Percentiles rank a stretch among this genome's conserved stretches.
phyloP scores from a whole-genome alignment of 2,113 vertebrate species.

The Rhinolophus sinicus region DNA sequence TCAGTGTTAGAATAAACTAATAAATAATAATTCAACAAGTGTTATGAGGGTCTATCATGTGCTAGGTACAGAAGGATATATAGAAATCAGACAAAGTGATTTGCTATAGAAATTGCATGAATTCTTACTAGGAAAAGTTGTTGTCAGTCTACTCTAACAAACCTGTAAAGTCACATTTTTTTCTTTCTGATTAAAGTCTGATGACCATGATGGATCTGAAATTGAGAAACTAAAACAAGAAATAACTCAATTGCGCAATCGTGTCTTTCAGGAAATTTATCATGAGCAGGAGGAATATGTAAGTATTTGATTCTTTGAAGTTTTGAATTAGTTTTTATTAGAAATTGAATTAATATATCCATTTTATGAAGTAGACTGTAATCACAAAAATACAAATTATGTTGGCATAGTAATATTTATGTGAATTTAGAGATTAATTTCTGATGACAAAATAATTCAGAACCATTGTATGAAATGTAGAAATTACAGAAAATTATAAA shows the following conservation, averaged over 20 bases:
- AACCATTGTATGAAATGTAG: neutral
- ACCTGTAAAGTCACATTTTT: neutral
- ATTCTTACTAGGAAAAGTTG: conserved; percentile 35
- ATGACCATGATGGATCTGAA: conserved; percentile 85
- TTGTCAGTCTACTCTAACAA: conserved; percentile 54
- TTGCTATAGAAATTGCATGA: neutral
- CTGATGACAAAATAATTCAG: conserved; percentile 44
- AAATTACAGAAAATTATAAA: conserved; percentile 23
- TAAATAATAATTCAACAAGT: conserved; percentile 1
- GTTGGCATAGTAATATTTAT: conserved; percentile 20
- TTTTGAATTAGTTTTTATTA: conserved; percentile 48
- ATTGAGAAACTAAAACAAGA: conserved; percentile 87
- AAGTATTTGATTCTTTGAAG: conserved; percentile 75
- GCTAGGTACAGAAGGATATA: neutral
- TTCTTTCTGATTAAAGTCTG: conserved; percentile 79
- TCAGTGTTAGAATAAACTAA: conserved; percentile 34
- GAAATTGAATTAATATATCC: conserved; percentile 21
- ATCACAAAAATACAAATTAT: neutral
- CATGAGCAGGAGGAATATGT: conserved; percentile 89
- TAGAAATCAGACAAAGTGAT: neutral
- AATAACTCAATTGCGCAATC: conserved; percentile 82
- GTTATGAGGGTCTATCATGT: neutral
- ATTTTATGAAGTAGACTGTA: conserved; percentile 31
- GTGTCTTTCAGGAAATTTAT: conserved; percentile 86
- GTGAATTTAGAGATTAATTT: conserved; percentile 44